Evolutionary conservation across 2,113 vertebrate genomes (phyloP).

Genomic region (Eulacestoma nigropectus): DNA sequence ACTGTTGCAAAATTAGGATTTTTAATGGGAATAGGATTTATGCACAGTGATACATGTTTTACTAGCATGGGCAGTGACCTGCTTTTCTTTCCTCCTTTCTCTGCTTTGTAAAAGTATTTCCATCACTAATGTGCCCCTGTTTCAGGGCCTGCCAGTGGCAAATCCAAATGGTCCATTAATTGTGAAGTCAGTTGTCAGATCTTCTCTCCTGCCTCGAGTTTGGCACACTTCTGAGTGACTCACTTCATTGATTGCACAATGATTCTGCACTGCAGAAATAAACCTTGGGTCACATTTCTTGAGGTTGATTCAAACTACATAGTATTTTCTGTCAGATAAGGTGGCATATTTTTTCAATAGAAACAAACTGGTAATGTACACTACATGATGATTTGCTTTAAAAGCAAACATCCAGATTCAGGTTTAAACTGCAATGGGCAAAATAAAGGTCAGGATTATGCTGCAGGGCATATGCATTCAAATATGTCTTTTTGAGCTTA

Average conservation of each 20-base stretch:
- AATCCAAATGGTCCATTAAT: not conserved
- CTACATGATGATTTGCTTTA: not conserved
- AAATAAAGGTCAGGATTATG: not conserved
- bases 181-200: not conserved
- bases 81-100: not conserved
- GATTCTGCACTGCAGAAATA: not conserved
- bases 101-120: not conserved
- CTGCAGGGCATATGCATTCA: not conserved
- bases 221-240: not conserved
- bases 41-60: not conserved
- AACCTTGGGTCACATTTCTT: not conserved
- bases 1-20: not conserved
- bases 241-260: not conserved
- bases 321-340: not conserved
- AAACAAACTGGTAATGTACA: rapidly evolving
- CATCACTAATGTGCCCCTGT: not conserved
- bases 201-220: not conserved
- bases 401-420: not conserved
- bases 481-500: not conserved
- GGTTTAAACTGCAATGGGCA: not conserved
- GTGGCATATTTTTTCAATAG: not conserved
- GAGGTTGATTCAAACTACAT: not conserved
- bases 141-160: not conserved
- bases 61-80: not conserved
- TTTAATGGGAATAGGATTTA: not conserved